Evolutionary conservation across 2,797 vertebrate species (phyloP).

Genomic region (Prunella strophiata): DNA sequence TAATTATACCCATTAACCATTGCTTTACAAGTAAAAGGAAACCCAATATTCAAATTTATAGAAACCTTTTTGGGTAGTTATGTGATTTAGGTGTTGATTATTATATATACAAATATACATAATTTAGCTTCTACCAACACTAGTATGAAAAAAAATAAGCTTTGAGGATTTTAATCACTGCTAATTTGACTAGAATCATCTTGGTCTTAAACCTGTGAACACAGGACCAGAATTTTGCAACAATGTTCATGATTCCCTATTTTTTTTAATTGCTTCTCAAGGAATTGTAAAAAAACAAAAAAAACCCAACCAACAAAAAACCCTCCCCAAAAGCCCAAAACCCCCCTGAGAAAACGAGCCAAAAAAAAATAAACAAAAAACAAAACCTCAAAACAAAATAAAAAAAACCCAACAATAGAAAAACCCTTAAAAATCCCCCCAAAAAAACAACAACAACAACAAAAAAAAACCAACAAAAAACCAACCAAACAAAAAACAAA

Average conservation of each 20-base stretch:
- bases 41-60: neutral
- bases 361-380: neutral
- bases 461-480: neutral
- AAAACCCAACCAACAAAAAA: neutral
- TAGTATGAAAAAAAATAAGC: neutral
- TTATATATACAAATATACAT: neutral
- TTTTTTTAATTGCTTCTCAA: neutral
- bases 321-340: neutral
- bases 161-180: neutral
- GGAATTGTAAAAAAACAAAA: too few species aligned
- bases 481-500: too few species aligned
- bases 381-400: too few species aligned
- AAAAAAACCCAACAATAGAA: neutral
- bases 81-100: neutral
- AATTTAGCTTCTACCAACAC: neutral
- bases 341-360: accelerated
- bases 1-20: neutral
- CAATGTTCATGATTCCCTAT: neutral
- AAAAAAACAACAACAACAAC: too few species aligned
- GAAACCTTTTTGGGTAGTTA: neutral
- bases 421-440: neutral
- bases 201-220: neutral
- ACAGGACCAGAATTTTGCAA: neutral
- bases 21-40: neutral
- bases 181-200: neutral